Percentiles rank a stretch among this genome's conserved stretches.
Evolutionary conservation across 2,797 vertebrate genomes (phyloP).

Genomic region (Tenualosa ilisha): DNA sequence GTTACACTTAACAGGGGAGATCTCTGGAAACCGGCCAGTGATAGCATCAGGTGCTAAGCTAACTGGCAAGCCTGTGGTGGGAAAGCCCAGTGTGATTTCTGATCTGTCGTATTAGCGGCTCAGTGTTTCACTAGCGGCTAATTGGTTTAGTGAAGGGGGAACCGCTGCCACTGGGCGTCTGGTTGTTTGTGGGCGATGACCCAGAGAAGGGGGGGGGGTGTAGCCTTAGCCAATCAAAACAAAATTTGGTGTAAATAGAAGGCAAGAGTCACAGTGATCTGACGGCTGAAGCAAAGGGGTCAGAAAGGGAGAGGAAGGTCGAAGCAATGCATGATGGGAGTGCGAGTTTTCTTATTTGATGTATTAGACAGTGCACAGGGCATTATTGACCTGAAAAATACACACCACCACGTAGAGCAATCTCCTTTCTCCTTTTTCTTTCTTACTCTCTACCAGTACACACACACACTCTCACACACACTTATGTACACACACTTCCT

Average conservation of each 20-base stretch:
- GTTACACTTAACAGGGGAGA: neutral
- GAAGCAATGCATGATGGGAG: neutral
- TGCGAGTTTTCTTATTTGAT: neutral
- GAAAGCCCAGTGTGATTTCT: slow-evolving; percentile 37
- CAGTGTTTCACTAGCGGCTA: slow-evolving; percentile 49
- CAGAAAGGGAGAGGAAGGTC: neutral
- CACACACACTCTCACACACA: neutral
- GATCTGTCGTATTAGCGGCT: slow-evolving; percentile 43
- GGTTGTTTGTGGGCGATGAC: neutral
- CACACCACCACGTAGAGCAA: neutral
- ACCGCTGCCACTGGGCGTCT: slow-evolving; percentile 32
- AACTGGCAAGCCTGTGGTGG: slow-evolving; percentile 2
- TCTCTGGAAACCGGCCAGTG: neutral
- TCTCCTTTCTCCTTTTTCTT: neutral
- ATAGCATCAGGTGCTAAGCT: slow-evolving; percentile 1
- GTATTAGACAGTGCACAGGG: neutral
- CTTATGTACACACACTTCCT: neutral
- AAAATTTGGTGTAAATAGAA: neutral
- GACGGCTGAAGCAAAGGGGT: neutral
- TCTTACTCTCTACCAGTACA: neutral
- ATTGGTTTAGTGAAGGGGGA: slow-evolving; percentile 59
- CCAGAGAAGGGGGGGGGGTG: neutral
- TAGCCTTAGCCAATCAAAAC: slow-evolving; percentile 21
- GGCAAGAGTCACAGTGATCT: neutral
- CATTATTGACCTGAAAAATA: neutral